phyloP scores from a whole-genome alignment of 2,113 vertebrate genomes.

The Cygnus buccinator region DNA sequence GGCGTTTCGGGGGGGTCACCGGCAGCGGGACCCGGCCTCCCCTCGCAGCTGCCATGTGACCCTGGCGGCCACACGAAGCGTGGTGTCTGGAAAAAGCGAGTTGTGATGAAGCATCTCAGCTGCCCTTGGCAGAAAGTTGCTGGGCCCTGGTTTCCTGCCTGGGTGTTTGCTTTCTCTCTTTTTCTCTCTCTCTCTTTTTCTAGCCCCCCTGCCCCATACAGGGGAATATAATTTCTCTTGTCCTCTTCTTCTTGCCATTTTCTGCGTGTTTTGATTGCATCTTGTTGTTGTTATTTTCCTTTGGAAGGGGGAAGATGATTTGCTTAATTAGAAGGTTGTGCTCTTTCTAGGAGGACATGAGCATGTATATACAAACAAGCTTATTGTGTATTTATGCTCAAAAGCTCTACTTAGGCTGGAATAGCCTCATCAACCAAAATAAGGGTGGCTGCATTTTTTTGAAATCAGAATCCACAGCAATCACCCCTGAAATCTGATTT shows the following conservation, averaged over 20 bases:
- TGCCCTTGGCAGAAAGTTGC: slow-evolving; percentile 77
- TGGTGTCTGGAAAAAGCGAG: slow-evolving; percentile 70
- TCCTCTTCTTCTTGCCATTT: neutral
- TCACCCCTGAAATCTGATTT: neutral
- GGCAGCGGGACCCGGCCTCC: slow-evolving; percentile 73
- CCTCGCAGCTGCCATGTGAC: slow-evolving; percentile 84
- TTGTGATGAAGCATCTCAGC: slow-evolving; percentile 73
- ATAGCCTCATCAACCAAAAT: neutral
- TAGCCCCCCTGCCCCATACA: neutral
- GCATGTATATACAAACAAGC: neutral
- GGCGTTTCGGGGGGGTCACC: slow-evolving; percentile 73
- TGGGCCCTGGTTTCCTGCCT: slow-evolving; percentile 36
- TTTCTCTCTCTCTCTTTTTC: neutral
- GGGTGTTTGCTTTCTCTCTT: neutral
- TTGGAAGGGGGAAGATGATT: neutral
- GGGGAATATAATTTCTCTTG: neutral
- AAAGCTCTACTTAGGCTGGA: neutral
- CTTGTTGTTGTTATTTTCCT: neutral
- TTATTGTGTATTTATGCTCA: neutral
- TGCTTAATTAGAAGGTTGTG: neutral
- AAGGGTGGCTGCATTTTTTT: neutral
- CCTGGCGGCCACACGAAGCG: slow-evolving; percentile 76
- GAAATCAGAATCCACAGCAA: neutral
- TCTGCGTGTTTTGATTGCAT: neutral
- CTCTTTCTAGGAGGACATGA: neutral